Base-by-base conservation (phyloP, 2,888 invertebrate genomes). In the Melanchra persicariae region DNA sequence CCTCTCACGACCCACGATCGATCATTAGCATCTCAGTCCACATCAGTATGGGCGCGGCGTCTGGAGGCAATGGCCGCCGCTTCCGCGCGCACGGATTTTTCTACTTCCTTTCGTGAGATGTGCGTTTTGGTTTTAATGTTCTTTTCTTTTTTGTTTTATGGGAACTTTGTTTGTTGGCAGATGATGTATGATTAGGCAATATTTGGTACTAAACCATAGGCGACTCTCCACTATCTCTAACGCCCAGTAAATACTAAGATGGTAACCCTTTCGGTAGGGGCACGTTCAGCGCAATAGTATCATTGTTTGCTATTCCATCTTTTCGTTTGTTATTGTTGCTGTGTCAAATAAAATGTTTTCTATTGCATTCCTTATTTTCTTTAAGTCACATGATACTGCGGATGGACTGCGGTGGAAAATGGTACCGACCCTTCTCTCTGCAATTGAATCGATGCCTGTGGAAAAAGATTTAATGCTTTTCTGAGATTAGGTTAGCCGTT, bases 21-120 rank as follows among this genome's bases (percentile, higher is more conserved):
- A 85, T 84, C 87, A 90, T 90, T 90, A 88, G 84, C 92, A 92
- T 91, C 92, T 88, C 85, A 65, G 69, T 74, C 70, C 65, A 80
- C 90, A 93, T 93, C 93, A 94, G 89, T 94, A 94, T 94, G 94
- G 84, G 83, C 77, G 76, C 72, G 88, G 87, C 92, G 89, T 80
- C 74, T 72, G 85, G 87, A 87, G 92, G 86, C 94, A 94, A 92
- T 84, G 94, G 68, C 93, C 95, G 90, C 26, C 76, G 90, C 93
- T 95, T 94, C 94, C 95, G 93, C 77, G 89, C 90, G 82, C 75
- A 81, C 84, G 72, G 81, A 91, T 90, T 90, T 91, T 91, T 91
- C 87, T 87, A 92, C 92, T 93, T 93, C 93, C 92, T 91, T 88
- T 89, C 82, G 74, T 73, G 77, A 88, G 89, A 89, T 83, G 83